Conservation (phyloP, 92 coral and sea anemone genomes). For the Plumapathes pennacea region DNA sequence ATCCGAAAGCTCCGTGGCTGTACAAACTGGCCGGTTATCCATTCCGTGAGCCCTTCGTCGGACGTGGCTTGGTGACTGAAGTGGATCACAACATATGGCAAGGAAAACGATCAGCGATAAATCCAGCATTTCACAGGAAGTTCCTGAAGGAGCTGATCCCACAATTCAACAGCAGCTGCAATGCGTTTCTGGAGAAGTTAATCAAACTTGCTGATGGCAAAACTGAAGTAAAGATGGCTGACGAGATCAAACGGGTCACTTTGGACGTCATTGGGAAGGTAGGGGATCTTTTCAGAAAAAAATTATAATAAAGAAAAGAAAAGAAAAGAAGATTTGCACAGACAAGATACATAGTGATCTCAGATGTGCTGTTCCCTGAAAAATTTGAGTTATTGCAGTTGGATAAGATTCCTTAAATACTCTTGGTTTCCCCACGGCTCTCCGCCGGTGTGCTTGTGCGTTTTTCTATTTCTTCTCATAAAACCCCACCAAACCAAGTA, state of each 20-base stretch:
- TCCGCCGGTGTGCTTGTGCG: too few relatives aligned
- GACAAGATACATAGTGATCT: too few relatives aligned
- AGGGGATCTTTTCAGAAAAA: background rate
- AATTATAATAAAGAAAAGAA: background rate
- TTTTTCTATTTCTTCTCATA: too few relatives aligned
- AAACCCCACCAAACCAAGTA: too few relatives aligned
- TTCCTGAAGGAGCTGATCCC: constrained; percentile 50
- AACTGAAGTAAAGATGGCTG: constrained; percentile 61
- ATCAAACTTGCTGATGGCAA: constrained; percentile 59
- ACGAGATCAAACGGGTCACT: constrained; percentile 54
- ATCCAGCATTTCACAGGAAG: constrained; percentile 55
- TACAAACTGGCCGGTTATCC: constrained; percentile 26
- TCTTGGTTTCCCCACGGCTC: too few relatives aligned
- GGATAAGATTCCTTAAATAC: too few relatives aligned
- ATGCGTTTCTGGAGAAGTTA: constrained; percentile 44
- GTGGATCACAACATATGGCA: constrained; percentile 37
- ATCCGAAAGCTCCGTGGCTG: constrained; percentile 42
- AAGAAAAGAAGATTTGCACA: background rate
- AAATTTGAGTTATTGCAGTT: too few relatives aligned
- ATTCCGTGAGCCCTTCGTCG: constrained; percentile 73
- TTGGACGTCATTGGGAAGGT: constrained; percentile 80
- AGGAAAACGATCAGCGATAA: constrained; percentile 23
- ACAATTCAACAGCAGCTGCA: constrained; percentile 64
- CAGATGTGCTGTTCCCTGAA: too few relatives aligned
- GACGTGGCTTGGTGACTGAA: constrained; percentile 50